Percentiles rank a stretch among this genome's conserved stretches.
phyloP scores from a whole-genome alignment of 35 echinoderm and acorn worm species.

The Strongylocentrotus purpuratus region DNA sequence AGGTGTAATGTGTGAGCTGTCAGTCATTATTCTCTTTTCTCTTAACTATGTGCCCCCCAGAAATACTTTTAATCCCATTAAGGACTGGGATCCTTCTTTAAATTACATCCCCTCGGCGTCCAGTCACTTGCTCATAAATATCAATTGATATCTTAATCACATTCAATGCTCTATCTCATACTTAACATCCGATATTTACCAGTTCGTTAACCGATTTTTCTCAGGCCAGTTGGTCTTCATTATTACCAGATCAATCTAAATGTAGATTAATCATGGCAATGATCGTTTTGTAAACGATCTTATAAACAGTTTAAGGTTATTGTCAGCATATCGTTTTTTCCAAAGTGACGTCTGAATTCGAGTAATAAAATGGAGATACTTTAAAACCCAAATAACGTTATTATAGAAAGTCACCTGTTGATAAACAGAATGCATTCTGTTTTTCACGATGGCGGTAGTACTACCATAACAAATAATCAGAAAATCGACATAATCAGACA shows the following conservation, averaged over 20 bases:
- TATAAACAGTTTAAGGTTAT: background rate
- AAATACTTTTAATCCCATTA: conserved; percentile 6
- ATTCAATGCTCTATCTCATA: background rate
- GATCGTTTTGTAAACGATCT: background rate
- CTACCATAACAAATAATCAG: too few relatives aligned
- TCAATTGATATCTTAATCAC: background rate
- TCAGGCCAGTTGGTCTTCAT: background rate
- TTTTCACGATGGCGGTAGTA: too few relatives aligned
- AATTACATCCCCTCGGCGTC: background rate
- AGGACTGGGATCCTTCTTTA: background rate
- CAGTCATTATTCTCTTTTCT: background rate
- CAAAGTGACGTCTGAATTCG: background rate
- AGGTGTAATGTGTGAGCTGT: background rate
- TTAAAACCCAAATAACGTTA: background rate
- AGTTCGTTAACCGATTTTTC: background rate
- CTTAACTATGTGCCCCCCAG: background rate
- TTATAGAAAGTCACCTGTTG: too few relatives aligned
- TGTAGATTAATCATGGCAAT: background rate
- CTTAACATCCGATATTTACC: background rate
- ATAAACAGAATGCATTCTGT: background rate
- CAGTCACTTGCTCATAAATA: background rate
- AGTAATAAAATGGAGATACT: background rate
- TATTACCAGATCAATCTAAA: background rate
- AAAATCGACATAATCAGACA: too few relatives aligned
- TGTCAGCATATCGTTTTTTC: background rate